Base-by-base conservation (phyloP, 2,888 invertebrate species). In the Agrochola circellaris region DNA sequence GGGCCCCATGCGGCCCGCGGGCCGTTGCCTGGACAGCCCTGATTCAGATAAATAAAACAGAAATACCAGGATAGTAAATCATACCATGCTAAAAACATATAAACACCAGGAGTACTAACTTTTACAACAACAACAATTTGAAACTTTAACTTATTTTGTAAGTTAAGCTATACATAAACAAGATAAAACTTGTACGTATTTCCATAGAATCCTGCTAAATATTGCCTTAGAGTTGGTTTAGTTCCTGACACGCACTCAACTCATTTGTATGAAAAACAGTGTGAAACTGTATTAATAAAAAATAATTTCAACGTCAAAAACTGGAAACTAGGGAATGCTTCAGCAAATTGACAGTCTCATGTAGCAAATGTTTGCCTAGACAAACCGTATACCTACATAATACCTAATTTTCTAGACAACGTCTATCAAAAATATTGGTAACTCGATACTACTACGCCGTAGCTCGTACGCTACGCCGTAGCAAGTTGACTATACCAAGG, bases 401-500 rank as follows among this genome's bases (percentile, higher is more conserved):
- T 66, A 30, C 38, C 20, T 30, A 23, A 51, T 23, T 51, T 54
- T 54, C 69, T 65, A 54, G 51, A 56, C 13, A 48, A 17, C 30
- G 2, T 65, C 26, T 64, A 51, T 69, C 42, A 23, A 74, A 74
- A 54, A 48, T 69, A 80, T 82, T 77, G 65, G 77, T 60, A 56
- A 77, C 26, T 17, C 8, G 26, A 70, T n/a, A 66, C 62, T 54
- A 38, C 80, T 81, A 83, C 78, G 83, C 15, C 78, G 73, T 82
- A 80, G 67, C 48, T 56, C 64, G 15, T 69, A 34, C 20, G 67
- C 80, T 79, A 84, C 84, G 81, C 15, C 84, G 81, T 84, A 84
- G 84, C 60, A 69, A 34, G 56, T 13, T 58, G 13, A 15, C 82
- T 62, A 73, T 72, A 51, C 42, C 48, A 30, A 81, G 67, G 66